Evolutionary conservation across 2,113 vertebrate species (phyloP).

Genomic region (Spermophilus dauricus): DNA sequence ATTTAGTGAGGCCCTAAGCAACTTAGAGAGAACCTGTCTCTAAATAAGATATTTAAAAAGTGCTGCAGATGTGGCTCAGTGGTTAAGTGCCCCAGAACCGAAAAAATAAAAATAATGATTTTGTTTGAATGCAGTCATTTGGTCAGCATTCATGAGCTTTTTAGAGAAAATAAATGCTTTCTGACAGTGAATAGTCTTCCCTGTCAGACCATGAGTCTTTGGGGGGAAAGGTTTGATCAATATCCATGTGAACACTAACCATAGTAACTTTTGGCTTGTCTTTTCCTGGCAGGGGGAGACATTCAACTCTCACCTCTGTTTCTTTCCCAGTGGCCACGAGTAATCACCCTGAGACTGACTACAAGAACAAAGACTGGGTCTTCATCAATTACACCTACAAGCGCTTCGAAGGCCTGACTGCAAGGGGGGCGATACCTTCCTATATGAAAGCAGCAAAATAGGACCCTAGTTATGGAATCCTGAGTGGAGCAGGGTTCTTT

Average conservation of each 20-base stretch:
- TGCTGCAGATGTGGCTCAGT: too few species aligned
- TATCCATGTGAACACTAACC: not conserved
- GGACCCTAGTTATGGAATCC: slow-evolving; percentile 53
- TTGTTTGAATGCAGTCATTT: not conserved
- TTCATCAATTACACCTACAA: slow-evolving; percentile 99
- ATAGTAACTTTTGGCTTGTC: slow-evolving; percentile 56
- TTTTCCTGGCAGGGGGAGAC: slow-evolving; percentile 94
- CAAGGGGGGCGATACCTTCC: slow-evolving; percentile 97
- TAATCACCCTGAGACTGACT: slow-evolving; percentile 96
- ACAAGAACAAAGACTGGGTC: slow-evolving; percentile 99
- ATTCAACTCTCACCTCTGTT: not conserved
- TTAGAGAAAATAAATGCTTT: not conserved
- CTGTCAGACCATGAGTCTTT: not conserved
- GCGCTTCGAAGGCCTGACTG: slow-evolving; percentile 97
- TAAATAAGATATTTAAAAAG: too few species aligned
- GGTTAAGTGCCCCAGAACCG: too few species aligned
- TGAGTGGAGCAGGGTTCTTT: not conserved
- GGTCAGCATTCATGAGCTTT: not conserved
- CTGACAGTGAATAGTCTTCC: not conserved
- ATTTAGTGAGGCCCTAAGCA: too few species aligned
- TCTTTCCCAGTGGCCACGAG: slow-evolving; percentile 89
- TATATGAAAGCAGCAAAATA: slow-evolving; percentile 98
- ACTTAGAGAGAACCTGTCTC: too few species aligned
- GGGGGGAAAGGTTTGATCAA: not conserved
- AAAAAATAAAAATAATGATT: too few species aligned